Base-by-base conservation (phyloP, 2,888 invertebrate genomes). In the Drepana falcataria region DNA sequence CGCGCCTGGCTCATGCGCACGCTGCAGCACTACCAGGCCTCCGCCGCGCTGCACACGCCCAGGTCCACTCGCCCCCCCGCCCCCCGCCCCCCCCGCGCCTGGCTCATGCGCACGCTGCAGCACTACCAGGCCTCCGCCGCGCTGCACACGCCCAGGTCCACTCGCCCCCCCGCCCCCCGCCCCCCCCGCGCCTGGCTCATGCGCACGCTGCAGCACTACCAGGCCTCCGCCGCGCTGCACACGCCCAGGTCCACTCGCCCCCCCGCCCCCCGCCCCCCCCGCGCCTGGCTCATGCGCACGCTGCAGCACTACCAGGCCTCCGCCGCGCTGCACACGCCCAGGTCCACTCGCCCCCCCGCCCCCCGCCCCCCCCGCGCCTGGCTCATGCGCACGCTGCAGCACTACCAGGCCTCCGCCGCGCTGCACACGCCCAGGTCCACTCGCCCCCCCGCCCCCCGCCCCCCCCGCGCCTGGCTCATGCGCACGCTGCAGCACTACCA, bases 121-220 rank as follows among this genome's bases (percentile, higher is more conserved):
- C 76, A 83, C 52, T 84, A 82, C 62, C 85, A 85, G 65, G 73
- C 71, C 47, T 75, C 76, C 3, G 56, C 71, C 0, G 79, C 79
- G 5, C 73, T 79, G 33, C 68, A 73, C 94, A 97, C 88, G 92
- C 96, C 84, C 93, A 95, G 77, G 95, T 84, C 53, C 37, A 3
- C 3, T 5, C 37, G 37, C 37, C 5, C 37, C 37, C 37, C 37
- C 37, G 37, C 5, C 3, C 37, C 37, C 3, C 37, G 5, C 41
- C 41, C 6, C 3, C 7, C 3, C 41, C 41, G 5, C 3, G 41
- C 37, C 37, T 41, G 41, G 41, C 6, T 7, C 41, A 41, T 41
- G 41, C 2, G 2, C 7, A 41, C 41, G 2, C 7, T 41, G 4
- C 4, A 41, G 34, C 76, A 83, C 52, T 84, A 82, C 62, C 85